These are phyloP conservation scores for Trididemnum clinides DNA, from an alignment of 23 tunicate genomes.

Conservation along the genomic window DNA sequence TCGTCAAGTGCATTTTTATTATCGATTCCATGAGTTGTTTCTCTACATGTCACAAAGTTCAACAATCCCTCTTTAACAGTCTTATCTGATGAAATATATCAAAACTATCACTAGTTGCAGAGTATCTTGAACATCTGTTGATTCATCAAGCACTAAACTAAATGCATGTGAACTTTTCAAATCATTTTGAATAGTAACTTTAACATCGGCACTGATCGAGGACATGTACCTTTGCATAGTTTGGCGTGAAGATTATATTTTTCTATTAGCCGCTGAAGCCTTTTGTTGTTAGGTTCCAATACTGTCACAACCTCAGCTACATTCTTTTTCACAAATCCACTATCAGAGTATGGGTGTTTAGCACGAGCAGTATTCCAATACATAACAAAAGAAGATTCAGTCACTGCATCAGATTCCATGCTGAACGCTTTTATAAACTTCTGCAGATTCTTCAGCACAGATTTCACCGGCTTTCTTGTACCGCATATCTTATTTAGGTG, in stretches of 20 bases:
- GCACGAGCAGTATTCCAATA: neutral
- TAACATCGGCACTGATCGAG: neutral
- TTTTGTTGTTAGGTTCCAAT: conserved; percentile 1
- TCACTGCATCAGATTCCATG: conserved; percentile 8
- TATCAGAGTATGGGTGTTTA: conserved; percentile 9
- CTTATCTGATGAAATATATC: neutral
- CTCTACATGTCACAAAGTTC: neutral
- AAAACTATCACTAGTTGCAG: no score
- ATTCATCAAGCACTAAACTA: conserved; percentile 21
- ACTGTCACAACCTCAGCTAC: neutral
- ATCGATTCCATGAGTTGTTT: conserved; percentile 4
- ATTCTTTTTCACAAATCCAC: neutral
- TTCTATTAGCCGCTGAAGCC: neutral
- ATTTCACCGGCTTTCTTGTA: no score
- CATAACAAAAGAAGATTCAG: conserved; percentile 6
- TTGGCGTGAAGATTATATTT: conserved; percentile 1
- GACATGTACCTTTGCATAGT: conserved; percentile 3
- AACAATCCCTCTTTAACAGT: neutral
- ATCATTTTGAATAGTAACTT: neutral
- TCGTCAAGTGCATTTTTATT: conserved; percentile 12
- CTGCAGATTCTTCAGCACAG: no score
- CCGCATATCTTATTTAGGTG: conserved; percentile 19
- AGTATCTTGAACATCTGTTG: conserved; percentile 22
- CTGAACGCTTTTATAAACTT: neutral
- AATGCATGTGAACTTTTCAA: neutral